A percentile compares a stretch with the other conserved stretches of the same genome.
phyloP scores from a whole-genome alignment of 2,797 vertebrate species.

The Tympanoctomys barrerae region DNA sequence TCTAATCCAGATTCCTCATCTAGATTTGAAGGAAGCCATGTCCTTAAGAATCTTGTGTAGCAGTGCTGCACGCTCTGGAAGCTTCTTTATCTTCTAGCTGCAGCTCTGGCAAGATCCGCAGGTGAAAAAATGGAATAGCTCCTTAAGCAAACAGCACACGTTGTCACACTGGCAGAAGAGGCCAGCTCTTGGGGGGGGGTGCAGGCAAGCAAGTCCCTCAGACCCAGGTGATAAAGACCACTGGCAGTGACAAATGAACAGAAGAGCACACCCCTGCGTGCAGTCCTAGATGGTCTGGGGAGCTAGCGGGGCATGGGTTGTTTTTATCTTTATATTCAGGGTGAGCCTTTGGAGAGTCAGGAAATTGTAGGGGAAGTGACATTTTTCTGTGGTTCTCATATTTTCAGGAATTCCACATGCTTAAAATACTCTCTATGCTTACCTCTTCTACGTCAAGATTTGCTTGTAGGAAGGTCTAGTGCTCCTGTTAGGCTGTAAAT shows the following conservation, averaged over 20 bases:
- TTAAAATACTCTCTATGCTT: background rate
- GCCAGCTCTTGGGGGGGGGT: background rate
- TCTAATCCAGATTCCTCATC: slow-evolving; percentile 74
- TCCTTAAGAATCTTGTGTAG: slow-evolving; percentile 82
- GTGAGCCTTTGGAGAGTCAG: background rate
- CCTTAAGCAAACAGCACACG: slow-evolving; percentile 58
- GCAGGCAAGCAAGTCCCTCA: background rate
- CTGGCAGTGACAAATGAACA: background rate
- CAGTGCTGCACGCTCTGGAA: slow-evolving; percentile 68
- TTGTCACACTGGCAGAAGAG: slow-evolving; percentile 73
- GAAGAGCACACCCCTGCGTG: slow-evolving; percentile 4
- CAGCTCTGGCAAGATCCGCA: slow-evolving; percentile 81
- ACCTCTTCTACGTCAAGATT: background rate
- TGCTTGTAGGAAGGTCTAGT: background rate
- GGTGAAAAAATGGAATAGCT: slow-evolving; percentile 84
- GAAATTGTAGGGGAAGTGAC: background rate
- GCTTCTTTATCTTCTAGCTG: slow-evolving; percentile 80
- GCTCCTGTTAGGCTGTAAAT: background rate
- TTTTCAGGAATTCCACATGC: background rate
- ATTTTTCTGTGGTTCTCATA: background rate
- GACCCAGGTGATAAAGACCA: slow-evolving; percentile 65
- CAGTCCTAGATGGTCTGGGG: slow-evolving; percentile 1
- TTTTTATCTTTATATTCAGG: slow-evolving; percentile 40
- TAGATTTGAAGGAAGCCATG: slow-evolving; percentile 68
- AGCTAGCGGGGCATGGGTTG: background rate